Evolutionary conservation across 2,113 vertebrate species (phyloP).

Genomic region (Hydrochoerus hydrochaeris): DNA sequence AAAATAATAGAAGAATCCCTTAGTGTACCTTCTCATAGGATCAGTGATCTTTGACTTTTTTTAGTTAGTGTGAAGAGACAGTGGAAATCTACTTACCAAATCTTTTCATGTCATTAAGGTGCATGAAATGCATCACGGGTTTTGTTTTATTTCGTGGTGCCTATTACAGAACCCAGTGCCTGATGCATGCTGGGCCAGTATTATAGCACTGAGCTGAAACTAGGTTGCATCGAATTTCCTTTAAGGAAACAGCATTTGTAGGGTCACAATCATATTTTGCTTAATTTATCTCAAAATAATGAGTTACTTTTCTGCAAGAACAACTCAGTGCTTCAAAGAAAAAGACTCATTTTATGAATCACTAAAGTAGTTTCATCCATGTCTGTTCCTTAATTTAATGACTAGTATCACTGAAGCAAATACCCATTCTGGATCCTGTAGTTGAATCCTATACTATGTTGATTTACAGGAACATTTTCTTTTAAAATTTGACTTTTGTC

Average conservation of each 20-base stretch:
- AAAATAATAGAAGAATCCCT: background rate
- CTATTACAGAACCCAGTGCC: background rate
- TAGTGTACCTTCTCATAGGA: background rate
- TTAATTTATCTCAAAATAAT: constrained; percentile 73
- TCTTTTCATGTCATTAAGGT: background rate
- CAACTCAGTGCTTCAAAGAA: constrained; percentile 73
- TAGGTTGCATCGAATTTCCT: background rate
- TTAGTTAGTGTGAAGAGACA: background rate
- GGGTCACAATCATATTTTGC: constrained; percentile 62
- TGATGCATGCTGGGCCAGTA: background rate
- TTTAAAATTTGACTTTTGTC: constrained; percentile 76
- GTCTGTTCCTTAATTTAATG: constrained; percentile 69
- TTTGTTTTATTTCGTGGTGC: background rate
- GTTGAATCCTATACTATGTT: constrained; percentile 49
- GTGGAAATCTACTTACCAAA: background rate
- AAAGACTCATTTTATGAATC: constrained; percentile 66
- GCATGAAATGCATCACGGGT: background rate
- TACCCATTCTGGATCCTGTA: constrained; percentile 55
- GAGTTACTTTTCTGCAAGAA: constrained; percentile 68
- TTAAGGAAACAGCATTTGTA: background rate
- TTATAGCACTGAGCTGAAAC: background rate
- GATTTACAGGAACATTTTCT: constrained; percentile 67
- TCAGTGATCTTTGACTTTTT: background rate
- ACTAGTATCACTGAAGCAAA: constrained; percentile 55
- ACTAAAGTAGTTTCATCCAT: constrained; percentile 68